Conservation (phyloP, 2,888 invertebrate species). For the Apotomis betuletana region DNA sequence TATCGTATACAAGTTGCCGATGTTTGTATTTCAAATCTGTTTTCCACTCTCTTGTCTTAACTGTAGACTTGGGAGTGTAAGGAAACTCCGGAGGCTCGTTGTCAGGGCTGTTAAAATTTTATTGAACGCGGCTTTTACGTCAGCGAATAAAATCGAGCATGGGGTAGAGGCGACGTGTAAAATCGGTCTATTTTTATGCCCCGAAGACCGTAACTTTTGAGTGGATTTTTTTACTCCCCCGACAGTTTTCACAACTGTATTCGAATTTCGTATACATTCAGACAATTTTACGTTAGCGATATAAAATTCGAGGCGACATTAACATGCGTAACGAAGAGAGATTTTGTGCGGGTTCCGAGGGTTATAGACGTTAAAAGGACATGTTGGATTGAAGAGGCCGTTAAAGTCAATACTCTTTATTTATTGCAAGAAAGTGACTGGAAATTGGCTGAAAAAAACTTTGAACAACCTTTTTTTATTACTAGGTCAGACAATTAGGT, state of each 20-base stretch:
- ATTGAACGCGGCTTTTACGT: conserved; percentile 74
- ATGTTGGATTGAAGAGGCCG: conserved; percentile 47
- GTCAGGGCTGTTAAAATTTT: conserved; percentile 72
- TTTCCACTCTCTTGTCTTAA: not conserved
- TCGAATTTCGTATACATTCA: conserved; percentile 49
- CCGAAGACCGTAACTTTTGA: conserved; percentile 68
- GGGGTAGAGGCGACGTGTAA: conserved; percentile 72
- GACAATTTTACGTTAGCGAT: conserved; percentile 52
- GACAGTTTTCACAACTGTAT: conserved; percentile 68
- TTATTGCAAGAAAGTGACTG: conserved; percentile 38
- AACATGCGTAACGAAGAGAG: conserved; percentile 50
- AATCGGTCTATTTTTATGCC: conserved; percentile 77
- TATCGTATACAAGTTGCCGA: no score
- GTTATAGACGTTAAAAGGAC: conserved; percentile 49
- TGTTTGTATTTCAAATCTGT: not conserved
- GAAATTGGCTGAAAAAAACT: conserved; percentile 33
- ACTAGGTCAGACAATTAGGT: conserved; percentile 41
- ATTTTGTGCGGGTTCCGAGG: conserved; percentile 52
- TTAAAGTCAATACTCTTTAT: conserved; percentile 52
- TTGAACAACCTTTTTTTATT: conserved; percentile 40
- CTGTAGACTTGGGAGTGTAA: conserved; percentile 43
- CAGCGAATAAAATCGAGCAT: conserved; percentile 70
- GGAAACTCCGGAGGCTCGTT: conserved; percentile 60
- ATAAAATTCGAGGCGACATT: conserved; percentile 53
- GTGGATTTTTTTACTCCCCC: conserved; percentile 73